phyloP scores from a whole-genome alignment of 30 jellyfish, hydroid and myxozoan genomes.

The Mastigias papua region DNA sequence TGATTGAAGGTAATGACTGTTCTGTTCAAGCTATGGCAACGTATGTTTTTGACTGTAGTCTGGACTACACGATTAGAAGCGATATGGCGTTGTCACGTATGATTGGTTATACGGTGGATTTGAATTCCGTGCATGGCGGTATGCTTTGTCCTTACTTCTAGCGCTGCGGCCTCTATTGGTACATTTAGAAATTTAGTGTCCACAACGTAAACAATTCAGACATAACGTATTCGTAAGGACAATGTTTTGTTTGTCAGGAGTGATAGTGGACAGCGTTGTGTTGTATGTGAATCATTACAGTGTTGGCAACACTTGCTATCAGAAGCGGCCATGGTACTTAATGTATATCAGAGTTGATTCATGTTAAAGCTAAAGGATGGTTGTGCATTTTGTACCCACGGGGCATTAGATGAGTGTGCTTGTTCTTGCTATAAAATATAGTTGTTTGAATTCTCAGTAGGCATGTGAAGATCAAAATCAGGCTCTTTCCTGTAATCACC shows the following conservation, averaged over 20 bases:
- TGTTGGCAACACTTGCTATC: conserved; percentile 28
- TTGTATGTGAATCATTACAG: conserved; percentile 45
- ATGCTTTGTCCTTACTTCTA: background rate
- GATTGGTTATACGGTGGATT: background rate
- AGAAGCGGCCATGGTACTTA: conserved; percentile 45
- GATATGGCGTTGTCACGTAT: background rate
- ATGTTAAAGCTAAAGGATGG: conserved; percentile 8
- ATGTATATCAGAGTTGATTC: conserved; percentile 18
- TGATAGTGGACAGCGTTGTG: conserved; percentile 41
- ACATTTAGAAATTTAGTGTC: conserved; percentile 32
- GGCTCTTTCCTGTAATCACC: background rate
- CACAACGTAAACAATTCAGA: conserved; percentile 43
- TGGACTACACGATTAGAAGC: background rate
- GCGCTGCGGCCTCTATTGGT: background rate
- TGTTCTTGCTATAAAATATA: background rate
- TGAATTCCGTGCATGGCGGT: background rate
- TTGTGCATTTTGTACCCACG: conserved; percentile 27
- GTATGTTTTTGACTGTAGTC: background rate
- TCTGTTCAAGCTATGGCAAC: too few species aligned
- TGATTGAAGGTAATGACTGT: background rate
- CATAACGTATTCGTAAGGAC: conserved; percentile 20
- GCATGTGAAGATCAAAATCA: background rate
- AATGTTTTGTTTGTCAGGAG: conserved; percentile 16
- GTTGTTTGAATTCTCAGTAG: conserved; percentile 24
- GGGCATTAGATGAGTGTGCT: background rate